These are phyloP conservation scores for Leptinotarsa peninsularis DNA, from an alignment of 2,888 invertebrate species.

Conservation along the genomic window DNA sequence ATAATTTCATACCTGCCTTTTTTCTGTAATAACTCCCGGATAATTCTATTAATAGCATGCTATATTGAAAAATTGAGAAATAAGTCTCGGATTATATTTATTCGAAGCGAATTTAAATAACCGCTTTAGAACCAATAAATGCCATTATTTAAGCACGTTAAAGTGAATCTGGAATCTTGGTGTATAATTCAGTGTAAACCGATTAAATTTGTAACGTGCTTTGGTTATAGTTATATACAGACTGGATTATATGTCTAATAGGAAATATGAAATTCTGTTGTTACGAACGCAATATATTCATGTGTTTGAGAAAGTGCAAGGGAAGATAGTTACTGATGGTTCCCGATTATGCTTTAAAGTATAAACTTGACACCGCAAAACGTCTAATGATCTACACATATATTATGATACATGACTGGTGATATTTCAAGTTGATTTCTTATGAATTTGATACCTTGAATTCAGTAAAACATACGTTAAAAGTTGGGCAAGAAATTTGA, in stretches of 20 bases:
- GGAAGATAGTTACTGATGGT: too few species aligned
- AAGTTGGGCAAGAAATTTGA: too few species aligned
- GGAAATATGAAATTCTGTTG: background rate
- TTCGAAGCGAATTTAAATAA: slow-evolving; percentile 38
- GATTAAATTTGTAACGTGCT: slow-evolving; percentile 32
- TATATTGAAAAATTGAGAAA: slow-evolving; percentile 36
- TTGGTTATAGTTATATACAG: slow-evolving; percentile 22
- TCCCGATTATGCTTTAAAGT: too few species aligned
- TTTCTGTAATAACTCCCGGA: slow-evolving; percentile 28
- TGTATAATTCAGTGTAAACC: slow-evolving; percentile 40
- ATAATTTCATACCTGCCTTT: slow-evolving; percentile 11
- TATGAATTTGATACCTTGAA: too few species aligned
- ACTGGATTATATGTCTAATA: background rate
- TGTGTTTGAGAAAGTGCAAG: too few species aligned
- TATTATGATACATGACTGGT: too few species aligned
- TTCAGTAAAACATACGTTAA: too few species aligned
- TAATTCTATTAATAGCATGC: slow-evolving; percentile 29
- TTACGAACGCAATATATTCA: background rate
- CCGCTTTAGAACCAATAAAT: slow-evolving; percentile 32
- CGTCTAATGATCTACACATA: too few species aligned
- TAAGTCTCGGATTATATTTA: slow-evolving; percentile 35
- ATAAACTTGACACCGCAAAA: too few species aligned
- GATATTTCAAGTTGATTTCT: too few species aligned
- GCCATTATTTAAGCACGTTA: slow-evolving; percentile 36
- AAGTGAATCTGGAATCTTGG: slow-evolving; percentile 38